A percentile compares a stretch with the other conserved stretches of the same genome.
These are phyloP conservation scores for Alloscopus bannaensis DNA, from an alignment of 2,888 invertebrate genomes.

Conservation along the genomic window DNA sequence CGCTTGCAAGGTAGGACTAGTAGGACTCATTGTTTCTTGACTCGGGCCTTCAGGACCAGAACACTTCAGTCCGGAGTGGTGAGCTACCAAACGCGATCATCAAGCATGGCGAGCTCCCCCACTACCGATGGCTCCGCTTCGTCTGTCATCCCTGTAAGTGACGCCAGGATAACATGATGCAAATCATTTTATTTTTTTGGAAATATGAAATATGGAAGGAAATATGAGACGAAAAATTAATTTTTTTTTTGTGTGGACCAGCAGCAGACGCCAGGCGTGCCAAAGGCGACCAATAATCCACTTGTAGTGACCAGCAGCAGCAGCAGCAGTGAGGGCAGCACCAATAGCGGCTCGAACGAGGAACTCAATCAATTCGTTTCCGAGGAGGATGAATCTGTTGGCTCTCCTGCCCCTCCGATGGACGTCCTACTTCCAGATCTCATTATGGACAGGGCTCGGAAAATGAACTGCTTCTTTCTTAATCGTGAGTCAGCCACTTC, in stretches of 20 bases:
- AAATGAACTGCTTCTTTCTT: slow-evolving; percentile 61
- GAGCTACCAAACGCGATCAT: slow-evolving; percentile 5
- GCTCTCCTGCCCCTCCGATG: slow-evolving; percentile 47
- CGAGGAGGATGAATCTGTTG: slow-evolving; percentile 56
- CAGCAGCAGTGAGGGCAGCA: slow-evolving; percentile 54
- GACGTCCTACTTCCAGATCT: slow-evolving; percentile 54
- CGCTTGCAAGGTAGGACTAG: slow-evolving; percentile 8
- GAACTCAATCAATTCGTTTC: slow-evolving; percentile 59
- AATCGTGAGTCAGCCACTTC: slow-evolving; percentile 31
- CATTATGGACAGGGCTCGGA: slow-evolving; percentile 55
- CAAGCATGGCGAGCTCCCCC: slow-evolving; percentile 36
- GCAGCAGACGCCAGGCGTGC: background rate
- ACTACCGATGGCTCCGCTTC: slow-evolving; percentile 31
- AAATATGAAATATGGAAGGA: too few species aligned
- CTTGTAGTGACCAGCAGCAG: slow-evolving; percentile 56
- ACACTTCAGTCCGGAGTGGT: slow-evolving; percentile 11
- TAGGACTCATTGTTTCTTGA: slow-evolving; percentile 7
- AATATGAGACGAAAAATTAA: too few species aligned
- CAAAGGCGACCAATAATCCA: slow-evolving; percentile 34
- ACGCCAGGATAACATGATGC: too few species aligned
- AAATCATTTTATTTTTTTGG: too few species aligned
- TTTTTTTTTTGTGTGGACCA: background rate
- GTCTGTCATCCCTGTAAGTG: slow-evolving; percentile 8
- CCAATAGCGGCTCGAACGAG: slow-evolving; percentile 54
- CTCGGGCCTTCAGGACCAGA: slow-evolving; percentile 18